Conservation (phyloP, 2,797 vertebrate genomes). For the Dendrocincla fuliginosa region DNA sequence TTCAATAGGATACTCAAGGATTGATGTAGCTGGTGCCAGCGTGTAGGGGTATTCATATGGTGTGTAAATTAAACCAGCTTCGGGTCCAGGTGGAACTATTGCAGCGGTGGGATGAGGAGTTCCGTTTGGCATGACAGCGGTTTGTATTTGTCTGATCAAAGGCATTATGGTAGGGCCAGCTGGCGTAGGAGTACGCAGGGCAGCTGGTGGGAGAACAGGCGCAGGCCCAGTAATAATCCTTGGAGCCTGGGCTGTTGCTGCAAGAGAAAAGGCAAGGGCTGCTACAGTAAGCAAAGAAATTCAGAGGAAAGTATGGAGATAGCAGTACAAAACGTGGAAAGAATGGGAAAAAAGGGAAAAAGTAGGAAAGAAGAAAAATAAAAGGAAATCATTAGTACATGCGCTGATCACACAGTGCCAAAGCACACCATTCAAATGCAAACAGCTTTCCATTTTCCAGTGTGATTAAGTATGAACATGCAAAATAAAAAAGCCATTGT, state of each 20-base stretch:
- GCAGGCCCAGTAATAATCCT: conserved; percentile 94
- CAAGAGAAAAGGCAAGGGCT: conserved; percentile 95
- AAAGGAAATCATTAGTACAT: conserved; percentile 88
- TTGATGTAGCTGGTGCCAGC: conserved; percentile 93
- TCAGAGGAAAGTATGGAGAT: conserved; percentile 75
- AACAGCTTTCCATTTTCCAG: conserved; percentile 78
- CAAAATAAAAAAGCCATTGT: conserved; percentile 77
- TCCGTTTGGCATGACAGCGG: conserved; percentile 91
- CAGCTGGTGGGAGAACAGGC: conserved; percentile 87
- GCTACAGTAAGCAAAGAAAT: conserved; percentile 89
- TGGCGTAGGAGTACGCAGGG: conserved; percentile 89
- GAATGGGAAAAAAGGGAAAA: conserved; percentile 69
- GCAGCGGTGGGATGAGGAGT: conserved; percentile 90
- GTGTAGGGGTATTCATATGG: conserved; percentile 98
- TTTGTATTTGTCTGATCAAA: conserved; percentile 99
- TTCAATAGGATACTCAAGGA: conserved; percentile 99
- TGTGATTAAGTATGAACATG: conserved; percentile 78
- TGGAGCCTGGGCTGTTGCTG: conserved; percentile 92
- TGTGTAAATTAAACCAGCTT: conserved; percentile 94
- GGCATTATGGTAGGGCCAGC: conserved; percentile 96
- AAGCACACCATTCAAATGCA: conserved; percentile 83
- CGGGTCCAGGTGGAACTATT: conserved; percentile 90
- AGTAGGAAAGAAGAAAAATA: conserved; percentile 82
- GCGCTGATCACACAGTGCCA: conserved; percentile 80
- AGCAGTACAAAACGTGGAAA: conserved; percentile 72